Evolutionary conservation across 2,113 vertebrate genomes (phyloP).

Genomic region (Ptilonorhynchus violaceus): DNA sequence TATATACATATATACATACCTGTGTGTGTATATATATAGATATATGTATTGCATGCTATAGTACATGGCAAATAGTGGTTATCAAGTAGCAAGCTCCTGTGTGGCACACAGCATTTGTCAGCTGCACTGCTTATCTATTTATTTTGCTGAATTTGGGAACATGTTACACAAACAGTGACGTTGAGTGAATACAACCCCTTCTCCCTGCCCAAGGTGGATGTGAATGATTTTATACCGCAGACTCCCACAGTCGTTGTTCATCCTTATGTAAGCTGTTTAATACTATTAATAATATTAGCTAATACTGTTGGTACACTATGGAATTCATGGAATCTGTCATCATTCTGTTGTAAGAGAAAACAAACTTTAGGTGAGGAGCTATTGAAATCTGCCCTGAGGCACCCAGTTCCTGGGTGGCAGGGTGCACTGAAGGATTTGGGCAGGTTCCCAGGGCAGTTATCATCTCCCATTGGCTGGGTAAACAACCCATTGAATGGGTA

Average conservation of each 20-base stretch:
- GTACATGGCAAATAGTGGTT: not conserved
- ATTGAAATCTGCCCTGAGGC: not conserved
- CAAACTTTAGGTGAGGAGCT: not conserved
- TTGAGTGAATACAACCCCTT: not conserved
- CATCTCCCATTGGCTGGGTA: too few relatives aligned
- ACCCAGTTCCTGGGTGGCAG: not conserved
- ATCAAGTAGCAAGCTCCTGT: not conserved
- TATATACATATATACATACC: too few relatives aligned
- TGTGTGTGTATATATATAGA: too few relatives aligned
- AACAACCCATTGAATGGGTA: not conserved
- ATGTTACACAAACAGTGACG: rapidly evolving
- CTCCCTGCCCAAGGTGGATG: not conserved
- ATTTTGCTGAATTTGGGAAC: not conserved
- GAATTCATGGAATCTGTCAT: not conserved
- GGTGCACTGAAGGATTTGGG: not conserved
- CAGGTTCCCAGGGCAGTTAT: not conserved
- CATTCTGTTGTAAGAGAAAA: not conserved
- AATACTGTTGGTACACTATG: rapidly evolving
- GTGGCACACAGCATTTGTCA: not conserved
- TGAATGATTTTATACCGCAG: not conserved
- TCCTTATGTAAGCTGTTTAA: not conserved
- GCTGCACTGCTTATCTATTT: not conserved
- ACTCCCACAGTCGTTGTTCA: rapidly evolving
- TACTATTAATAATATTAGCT: not conserved
- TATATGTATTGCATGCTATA: not conserved